phyloP scores from a whole-genome alignment of 2,888 invertebrate genomes.

The Galerucella calmariensis region DNA sequence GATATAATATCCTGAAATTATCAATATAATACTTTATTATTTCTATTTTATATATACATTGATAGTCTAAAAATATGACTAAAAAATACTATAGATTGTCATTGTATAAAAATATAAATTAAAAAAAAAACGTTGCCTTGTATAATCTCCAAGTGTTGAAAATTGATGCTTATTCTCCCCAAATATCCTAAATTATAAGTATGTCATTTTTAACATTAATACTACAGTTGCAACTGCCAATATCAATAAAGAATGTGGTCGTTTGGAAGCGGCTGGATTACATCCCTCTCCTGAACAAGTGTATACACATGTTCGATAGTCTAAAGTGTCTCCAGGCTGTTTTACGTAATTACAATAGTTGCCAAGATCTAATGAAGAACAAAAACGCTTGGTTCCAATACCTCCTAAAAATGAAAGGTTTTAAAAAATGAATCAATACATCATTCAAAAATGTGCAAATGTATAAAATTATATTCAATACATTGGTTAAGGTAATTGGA shows the following conservation, averaged over 20 bases:
- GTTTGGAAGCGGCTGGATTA: slow-evolving; percentile 67
- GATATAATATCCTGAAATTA: no score
- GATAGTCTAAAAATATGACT: background rate
- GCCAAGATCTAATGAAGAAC: slow-evolving; percentile 86
- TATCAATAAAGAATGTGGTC: slow-evolving; percentile 33
- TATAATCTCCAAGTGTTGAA: background rate
- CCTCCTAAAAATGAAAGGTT: slow-evolving; percentile 73
- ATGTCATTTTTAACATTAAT: slow-evolving; percentile 3
- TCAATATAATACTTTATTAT: background rate
- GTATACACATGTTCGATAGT: slow-evolving; percentile 87
- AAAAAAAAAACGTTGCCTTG: no score
- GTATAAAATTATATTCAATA: background rate
- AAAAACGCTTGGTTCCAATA: slow-evolving; percentile 87
- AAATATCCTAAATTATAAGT: background rate
- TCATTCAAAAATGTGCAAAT: background rate
- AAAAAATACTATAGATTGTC: background rate
- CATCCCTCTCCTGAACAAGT: slow-evolving; percentile 88
- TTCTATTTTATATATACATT: background rate
- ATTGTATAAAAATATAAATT: background rate
- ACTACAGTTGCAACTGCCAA: slow-evolving; percentile 9
- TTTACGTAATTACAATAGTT: slow-evolving; percentile 90
- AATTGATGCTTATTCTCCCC: background rate
- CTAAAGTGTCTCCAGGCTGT: slow-evolving; percentile 84
- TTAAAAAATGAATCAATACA: background rate
- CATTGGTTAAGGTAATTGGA: no score